These are phyloP conservation scores for Montipora capricornis DNA, from an alignment of 64 coral and sea anemone species.

Conservation along the genomic window DNA sequence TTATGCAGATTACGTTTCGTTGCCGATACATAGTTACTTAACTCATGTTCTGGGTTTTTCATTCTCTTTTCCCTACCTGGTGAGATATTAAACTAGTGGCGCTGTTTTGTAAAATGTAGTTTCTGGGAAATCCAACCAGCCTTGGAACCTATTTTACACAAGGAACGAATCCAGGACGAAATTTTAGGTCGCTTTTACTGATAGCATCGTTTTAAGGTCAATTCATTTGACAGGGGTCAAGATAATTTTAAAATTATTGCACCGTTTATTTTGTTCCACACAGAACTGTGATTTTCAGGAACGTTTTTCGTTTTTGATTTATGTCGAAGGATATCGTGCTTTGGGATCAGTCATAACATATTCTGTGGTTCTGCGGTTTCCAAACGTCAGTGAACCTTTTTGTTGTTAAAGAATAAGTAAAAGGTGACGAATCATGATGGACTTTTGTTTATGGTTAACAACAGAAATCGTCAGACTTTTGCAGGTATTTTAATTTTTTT, in stretches of 20 bases:
- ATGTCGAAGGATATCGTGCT: neutral
- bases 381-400: too few species aligned
- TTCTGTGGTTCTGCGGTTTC: too few species aligned
- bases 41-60: neutral
- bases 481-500: too few species aligned
- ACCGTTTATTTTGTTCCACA: neutral
- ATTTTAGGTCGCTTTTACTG: neutral
- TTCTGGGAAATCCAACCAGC: neutral
- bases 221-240: neutral
- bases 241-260: neutral
- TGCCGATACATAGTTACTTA: too few species aligned
- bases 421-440: too few species aligned
- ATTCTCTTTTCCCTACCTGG: neutral
- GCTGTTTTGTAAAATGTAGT: neutral
- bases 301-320: neutral
- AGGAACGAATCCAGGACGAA: neutral
- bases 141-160: neutral
- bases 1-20: conserved; percentile 8
- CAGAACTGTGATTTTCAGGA: neutral
- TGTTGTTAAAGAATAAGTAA: too few species aligned
- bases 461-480: too few species aligned
- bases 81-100: neutral
- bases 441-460: too few species aligned
- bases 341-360: neutral
- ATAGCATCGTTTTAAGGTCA: neutral